Evolutionary conservation across 2,888 invertebrate species (phyloP).

Genomic region (Petrophora chlorosata): DNA sequence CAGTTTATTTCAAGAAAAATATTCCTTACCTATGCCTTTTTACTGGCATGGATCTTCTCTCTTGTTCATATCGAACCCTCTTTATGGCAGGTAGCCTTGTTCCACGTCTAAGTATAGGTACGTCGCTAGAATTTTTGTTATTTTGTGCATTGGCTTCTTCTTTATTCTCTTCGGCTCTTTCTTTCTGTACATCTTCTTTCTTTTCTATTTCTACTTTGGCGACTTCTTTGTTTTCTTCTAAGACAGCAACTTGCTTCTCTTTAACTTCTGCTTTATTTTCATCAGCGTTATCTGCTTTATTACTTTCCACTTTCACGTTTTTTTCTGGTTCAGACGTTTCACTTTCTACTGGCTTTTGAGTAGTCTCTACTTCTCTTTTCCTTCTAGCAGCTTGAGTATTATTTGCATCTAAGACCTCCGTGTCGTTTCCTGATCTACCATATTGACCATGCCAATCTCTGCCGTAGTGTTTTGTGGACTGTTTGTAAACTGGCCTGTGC

Average conservation of each 20-base stretch:
- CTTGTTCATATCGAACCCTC: not conserved
- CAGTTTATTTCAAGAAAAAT: conserved; percentile 13
- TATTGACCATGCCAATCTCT: not conserved
- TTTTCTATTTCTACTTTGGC: not conserved
- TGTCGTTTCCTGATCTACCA: conserved; percentile 16
- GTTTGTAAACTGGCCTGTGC: conserved; percentile 47
- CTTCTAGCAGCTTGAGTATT: conserved; percentile 12
- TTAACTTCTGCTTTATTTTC: not conserved
- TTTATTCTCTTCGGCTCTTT: not conserved
- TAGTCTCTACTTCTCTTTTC: conserved; percentile 15
- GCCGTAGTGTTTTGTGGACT: conserved; percentile 47
- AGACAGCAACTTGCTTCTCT: not conserved
- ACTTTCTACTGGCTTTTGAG: not conserved
- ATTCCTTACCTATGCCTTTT: conserved; percentile 16
- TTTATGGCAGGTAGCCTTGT: not conserved
- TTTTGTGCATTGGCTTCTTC: conserved; percentile 5
- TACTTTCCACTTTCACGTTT: not conserved
- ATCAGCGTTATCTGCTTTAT: not conserved
- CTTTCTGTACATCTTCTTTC: not conserved
- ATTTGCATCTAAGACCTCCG: conserved; percentile 1
- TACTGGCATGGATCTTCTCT: not conserved
- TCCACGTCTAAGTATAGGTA: not conserved
- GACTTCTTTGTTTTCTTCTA: not conserved
- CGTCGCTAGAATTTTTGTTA: conserved; percentile 3
- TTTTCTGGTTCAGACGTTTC: not conserved